A percentile compares a stretch with the other conserved stretches of the same genome.
These are phyloP conservation scores for Serinus canaria DNA, from an alignment of 2,113 vertebrate genomes.

Conservation along the genomic window DNA sequence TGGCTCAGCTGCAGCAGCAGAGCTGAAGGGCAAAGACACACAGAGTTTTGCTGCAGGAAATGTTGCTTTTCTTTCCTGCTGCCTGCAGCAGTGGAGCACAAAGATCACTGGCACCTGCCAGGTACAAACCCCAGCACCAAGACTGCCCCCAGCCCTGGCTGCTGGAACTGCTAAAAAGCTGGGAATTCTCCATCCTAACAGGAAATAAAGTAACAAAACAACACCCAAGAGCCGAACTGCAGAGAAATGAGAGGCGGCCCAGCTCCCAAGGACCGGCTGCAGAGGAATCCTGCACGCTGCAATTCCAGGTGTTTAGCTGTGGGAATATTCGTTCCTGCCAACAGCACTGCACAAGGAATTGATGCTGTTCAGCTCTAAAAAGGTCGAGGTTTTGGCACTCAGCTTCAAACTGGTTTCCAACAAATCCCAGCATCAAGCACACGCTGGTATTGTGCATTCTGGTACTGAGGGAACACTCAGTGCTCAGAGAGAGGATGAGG, in stretches of 20 bases:
- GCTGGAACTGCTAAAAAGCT: background rate
- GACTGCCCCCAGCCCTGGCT: background rate
- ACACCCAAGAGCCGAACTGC: background rate
- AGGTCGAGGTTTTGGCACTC: background rate
- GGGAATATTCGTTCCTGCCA: background rate
- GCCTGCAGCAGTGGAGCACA: background rate
- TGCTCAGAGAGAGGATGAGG: background rate
- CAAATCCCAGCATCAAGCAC: background rate
- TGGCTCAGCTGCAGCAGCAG: background rate
- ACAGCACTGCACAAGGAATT: background rate
- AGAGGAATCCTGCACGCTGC: background rate
- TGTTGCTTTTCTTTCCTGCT: background rate
- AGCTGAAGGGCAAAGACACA: background rate
- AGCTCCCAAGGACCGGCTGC: background rate
- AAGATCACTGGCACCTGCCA: background rate
- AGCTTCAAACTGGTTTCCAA: background rate
- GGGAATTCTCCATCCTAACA: background rate
- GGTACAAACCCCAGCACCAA: background rate
- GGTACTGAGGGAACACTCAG: background rate
- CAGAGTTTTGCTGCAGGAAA: background rate
- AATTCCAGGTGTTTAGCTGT: background rate
- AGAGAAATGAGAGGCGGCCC: background rate
- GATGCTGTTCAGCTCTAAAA: background rate
- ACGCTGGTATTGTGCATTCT: fast-evolving
- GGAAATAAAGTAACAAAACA: background rate